These are phyloP conservation scores for Lepus americanus DNA, from an alignment of 2,113 vertebrate species.

Conservation along the genomic window DNA sequence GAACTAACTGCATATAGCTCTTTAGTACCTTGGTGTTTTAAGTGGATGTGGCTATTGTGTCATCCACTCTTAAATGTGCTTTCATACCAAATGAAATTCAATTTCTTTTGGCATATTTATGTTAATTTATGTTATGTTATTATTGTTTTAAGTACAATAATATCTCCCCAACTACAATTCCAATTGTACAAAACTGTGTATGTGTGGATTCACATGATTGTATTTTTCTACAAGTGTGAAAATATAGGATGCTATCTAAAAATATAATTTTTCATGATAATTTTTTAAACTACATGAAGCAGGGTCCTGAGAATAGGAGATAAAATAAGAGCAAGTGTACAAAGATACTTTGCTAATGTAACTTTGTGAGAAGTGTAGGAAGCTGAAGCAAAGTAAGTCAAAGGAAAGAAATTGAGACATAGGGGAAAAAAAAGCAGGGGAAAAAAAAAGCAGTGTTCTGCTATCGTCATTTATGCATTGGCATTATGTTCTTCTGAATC, in stretches of 20 bases:
- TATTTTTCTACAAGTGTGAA: neutral
- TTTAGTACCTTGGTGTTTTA: neutral
- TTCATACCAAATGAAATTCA: neutral
- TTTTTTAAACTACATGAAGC: neutral
- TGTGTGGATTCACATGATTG: neutral
- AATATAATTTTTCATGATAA: neutral
- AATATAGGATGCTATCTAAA: neutral
- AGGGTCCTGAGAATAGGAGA: neutral
- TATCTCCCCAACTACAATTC: neutral
- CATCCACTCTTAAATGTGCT: neutral
- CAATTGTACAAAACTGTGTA: neutral
- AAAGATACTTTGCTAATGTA: neutral
- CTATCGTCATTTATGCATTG: neutral
- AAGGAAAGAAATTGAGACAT: neutral
- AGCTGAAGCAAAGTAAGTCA: neutral
- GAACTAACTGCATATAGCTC: neutral
- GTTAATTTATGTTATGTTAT: neutral
- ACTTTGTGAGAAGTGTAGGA: neutral
- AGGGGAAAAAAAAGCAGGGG: neutral
- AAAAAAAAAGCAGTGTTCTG: neutral
- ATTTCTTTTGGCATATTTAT: slow-evolving; percentile 1
- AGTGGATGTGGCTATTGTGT: neutral
- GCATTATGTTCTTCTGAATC: neutral
- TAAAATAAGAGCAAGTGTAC: neutral
- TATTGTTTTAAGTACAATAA: neutral